Base-by-base conservation (phyloP, 2,797 vertebrate genomes). In the Lutjanus argentimaculatus region DNA sequence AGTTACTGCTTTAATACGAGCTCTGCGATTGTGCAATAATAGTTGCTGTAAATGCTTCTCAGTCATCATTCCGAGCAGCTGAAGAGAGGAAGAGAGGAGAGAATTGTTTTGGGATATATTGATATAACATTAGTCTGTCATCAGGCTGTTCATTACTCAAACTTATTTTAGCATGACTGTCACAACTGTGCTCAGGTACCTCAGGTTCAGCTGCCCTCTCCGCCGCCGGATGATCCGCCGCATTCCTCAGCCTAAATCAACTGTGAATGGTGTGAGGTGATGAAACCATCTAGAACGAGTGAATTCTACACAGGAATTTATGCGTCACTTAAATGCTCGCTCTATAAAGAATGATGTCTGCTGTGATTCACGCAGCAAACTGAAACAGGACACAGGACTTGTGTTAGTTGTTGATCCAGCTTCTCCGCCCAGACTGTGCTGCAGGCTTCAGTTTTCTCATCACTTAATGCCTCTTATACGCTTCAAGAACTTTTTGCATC, bases 111-210 rank as follows among this genome's bases (percentile, higher is more conserved):
- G 79, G 67, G 70, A 80, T 77, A n/a, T 79, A 83, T 61, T 75
- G 80, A 92, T 91, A 78, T 45, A 67, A 87, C 73, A 70, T 90
- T 86, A 58, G 72, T 92, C 93, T 92, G 86, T 95, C 93, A 89
- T 85, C 90, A 71, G 25, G 59, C 71, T 71, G 87, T 92, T 93
- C 83, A 90, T 90, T 89, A 91, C 86, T 90, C 85, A 87, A 76
- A 77, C 72, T 52, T 86, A 88, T 88, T 91, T 90, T 86, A 85
- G 79, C 82, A 40, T 59, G 78, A 87, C 88, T 92, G 90, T 93
- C 92, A 93, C 91, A 87, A 85, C 83, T 83, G 72, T 89, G 93
- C 93, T 88, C 83, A 88, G 86, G 88, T 92, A 82, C 87, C 87
- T 89, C 87, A 48, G 55, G 11, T 48, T 59, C 87, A 78, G 64